Conservation (phyloP, 1,140 invertebrate genomes). For the Neodiprion pinetum region DNA sequence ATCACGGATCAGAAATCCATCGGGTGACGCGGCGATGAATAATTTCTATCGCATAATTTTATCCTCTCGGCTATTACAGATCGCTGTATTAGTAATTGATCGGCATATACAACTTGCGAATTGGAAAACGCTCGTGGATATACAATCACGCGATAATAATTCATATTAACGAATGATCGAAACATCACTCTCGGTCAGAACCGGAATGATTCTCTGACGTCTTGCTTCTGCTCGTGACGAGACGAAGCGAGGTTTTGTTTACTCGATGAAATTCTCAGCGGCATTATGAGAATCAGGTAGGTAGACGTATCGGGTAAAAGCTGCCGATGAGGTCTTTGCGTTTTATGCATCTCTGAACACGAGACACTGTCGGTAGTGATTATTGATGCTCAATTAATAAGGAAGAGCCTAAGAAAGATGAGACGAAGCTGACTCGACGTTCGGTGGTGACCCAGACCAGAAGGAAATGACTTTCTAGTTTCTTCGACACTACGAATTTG, state of each 20-base stretch:
- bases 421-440: not conserved
- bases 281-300: too few relatives aligned
- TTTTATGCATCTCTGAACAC: not conserved
- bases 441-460: not conserved
- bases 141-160: too few relatives aligned
- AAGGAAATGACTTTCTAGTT: not conserved
- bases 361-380: not conserved
- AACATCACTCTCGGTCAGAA: too few relatives aligned
- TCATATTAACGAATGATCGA: too few relatives aligned
- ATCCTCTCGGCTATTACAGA: not conserved
- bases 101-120: too few relatives aligned
- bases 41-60: not conserved
- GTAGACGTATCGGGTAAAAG: too few relatives aligned
- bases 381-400: not conserved
- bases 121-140: too few relatives aligned
- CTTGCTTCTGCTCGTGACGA: too few relatives aligned
- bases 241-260: too few relatives aligned
- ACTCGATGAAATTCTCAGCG: too few relatives aligned
- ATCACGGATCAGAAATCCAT: not conserved
- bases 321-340: not conserved
- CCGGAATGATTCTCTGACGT: too few relatives aligned
- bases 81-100: too few relatives aligned
- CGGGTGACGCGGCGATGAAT: not conserved
- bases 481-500: not conserved
- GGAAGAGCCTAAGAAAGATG: not conserved